Evolutionary conservation across 2,888 invertebrate species (phyloP).

Genomic region (Trypoxylon attenuatum): DNA sequence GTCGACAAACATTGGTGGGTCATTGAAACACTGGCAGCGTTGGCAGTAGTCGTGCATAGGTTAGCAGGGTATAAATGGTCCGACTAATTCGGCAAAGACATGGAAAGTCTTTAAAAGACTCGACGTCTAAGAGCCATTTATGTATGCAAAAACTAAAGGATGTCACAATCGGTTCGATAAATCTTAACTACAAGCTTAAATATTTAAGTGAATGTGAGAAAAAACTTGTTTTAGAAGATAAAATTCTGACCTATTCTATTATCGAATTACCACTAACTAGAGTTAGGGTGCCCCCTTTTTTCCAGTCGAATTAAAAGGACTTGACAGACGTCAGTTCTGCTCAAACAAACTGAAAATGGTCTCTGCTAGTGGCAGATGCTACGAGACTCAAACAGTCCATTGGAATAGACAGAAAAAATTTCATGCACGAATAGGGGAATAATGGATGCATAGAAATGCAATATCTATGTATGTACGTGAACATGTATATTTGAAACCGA

Average conservation of each 20-base stretch:
- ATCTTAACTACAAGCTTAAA: neutral
- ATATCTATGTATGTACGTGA: constrained; percentile 58
- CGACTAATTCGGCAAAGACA: neutral
- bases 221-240: no score
- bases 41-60: neutral
- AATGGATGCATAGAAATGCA: constrained; percentile 1
- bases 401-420: constrained; percentile 11
- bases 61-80: neutral
- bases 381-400: constrained; percentile 20
- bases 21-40: constrained; percentile 2
- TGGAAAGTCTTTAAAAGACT: no score
- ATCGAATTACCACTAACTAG: no score
- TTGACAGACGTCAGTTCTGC: constrained; percentile 33
- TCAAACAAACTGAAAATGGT: constrained; percentile 18
- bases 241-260: no score
- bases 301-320: no score
- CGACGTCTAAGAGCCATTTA: no score
- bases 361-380: constrained; percentile 26
- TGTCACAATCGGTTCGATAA: neutral
- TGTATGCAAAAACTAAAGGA: no score
- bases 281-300: no score
- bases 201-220: neutral
- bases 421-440: constrained; percentile 10
- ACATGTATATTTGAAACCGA: neutral
- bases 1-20: constrained; percentile 20